Evolutionary conservation across 2,797 vertebrate species (phyloP).

Genomic region (Sternotherus odoratus): DNA sequence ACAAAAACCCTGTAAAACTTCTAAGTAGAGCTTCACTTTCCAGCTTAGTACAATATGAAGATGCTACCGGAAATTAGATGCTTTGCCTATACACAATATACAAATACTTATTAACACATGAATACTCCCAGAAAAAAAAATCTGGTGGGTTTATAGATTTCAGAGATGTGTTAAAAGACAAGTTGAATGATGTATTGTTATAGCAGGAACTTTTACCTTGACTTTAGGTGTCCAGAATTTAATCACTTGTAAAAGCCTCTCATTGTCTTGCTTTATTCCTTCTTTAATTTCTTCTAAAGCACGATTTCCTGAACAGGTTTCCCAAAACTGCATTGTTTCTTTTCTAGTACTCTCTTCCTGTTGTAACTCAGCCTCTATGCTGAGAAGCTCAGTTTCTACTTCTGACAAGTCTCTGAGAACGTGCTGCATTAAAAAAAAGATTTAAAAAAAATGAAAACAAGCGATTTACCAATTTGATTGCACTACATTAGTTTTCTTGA

Average conservation of each 20-base stretch:
- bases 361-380: slow-evolving; percentile 70
- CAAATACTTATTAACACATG: neutral
- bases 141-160: neutral
- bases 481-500: neutral
- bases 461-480: neutral
- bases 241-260: slow-evolving; percentile 66
- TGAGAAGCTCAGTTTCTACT: slow-evolving; percentile 68
- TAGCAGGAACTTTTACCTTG: slow-evolving; percentile 56
- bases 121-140: neutral
- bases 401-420: slow-evolving; percentile 78
- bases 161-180: neutral
- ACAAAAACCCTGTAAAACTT: neutral
- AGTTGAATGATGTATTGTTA: neutral
- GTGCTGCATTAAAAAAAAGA: slow-evolving; percentile 76
- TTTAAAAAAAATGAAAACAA: neutral
- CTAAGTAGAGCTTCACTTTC: neutral
- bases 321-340: slow-evolving; percentile 68
- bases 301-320: slow-evolving; percentile 59
- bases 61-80: neutral
- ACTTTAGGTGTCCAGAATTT: slow-evolving; percentile 75
- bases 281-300: slow-evolving; percentile 70
- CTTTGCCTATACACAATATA: neutral
- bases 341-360: slow-evolving; percentile 70
- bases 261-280: slow-evolving; percentile 72
- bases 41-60: neutral